phyloP scores from a whole-genome alignment of 2,113 vertebrate species.

The Takifugu flavidus region DNA sequence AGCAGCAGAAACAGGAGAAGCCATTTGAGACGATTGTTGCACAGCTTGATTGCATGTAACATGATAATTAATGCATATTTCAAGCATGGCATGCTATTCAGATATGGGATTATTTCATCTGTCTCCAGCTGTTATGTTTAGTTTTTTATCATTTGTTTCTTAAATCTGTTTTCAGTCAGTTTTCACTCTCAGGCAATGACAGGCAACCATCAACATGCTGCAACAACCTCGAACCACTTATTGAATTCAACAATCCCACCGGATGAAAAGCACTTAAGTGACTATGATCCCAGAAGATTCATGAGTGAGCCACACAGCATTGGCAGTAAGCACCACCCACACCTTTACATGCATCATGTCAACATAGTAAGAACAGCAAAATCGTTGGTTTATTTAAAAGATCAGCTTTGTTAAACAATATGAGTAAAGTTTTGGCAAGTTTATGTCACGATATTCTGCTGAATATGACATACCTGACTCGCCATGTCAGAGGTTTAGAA shows the following conservation, averaged over 20 bases:
- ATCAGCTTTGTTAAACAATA: too few relatives aligned
- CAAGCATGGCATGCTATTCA: too few relatives aligned
- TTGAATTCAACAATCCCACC: conserved; percentile 29
- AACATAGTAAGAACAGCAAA: too few relatives aligned
- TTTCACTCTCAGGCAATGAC: conserved; percentile 48
- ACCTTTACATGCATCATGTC: neutral
- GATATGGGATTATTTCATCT: conserved; percentile 7
- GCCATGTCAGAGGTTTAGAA: too few relatives aligned
- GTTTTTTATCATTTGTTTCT: neutral
- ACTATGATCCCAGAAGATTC: conserved; percentile 55
- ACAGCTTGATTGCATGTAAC: conserved; percentile 1
- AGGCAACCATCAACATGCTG: conserved; percentile 29
- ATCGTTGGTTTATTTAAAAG: neutral
- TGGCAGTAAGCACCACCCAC: conserved; percentile 56
- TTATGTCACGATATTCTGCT: too few relatives aligned
- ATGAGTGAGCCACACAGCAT: conserved; percentile 59
- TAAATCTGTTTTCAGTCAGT: conserved; percentile 14
- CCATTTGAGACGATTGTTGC: conserved; percentile 50
- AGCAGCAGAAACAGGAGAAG: conserved; percentile 69
- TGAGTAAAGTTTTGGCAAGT: too few relatives aligned
- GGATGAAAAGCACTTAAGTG: conserved; percentile 27
- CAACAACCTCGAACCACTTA: conserved; percentile 4
- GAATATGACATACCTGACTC: too few relatives aligned
- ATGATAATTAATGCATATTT: conserved; percentile 27
- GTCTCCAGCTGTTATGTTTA: conserved; percentile 8